These are phyloP conservation scores for Gonioctena quinquepunctata DNA, from an alignment of 1,140 invertebrate species.

Conservation along the genomic window DNA sequence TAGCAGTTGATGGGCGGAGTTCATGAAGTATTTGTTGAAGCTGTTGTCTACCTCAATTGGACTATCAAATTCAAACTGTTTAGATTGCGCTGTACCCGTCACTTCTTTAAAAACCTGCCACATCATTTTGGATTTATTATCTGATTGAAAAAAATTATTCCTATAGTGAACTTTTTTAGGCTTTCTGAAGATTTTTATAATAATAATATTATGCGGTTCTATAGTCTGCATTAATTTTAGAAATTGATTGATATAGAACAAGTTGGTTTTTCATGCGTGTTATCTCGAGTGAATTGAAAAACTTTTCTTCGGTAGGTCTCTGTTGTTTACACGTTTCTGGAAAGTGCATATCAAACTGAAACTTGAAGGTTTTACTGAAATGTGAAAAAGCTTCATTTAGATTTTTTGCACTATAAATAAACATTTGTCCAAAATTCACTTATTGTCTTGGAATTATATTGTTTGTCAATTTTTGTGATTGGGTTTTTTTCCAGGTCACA, in stretches of 20 bases:
- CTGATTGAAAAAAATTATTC: not conserved
- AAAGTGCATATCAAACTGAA: not conserved
- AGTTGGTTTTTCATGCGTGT: not conserved
- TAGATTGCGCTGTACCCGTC: not conserved
- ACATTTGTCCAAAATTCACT: not conserved
- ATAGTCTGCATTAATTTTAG: not conserved
- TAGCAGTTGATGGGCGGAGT: not conserved
- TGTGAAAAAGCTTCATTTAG: not conserved
- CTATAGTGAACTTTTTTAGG: not conserved
- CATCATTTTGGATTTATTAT: constrained; percentile 1
- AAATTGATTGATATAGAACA: not conserved
- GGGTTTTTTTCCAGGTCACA: no score
- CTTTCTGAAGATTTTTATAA: not conserved
- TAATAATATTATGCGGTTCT: not conserved
- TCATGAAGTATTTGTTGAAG: not conserved
- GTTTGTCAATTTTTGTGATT: constrained; percentile 17
- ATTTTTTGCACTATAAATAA: not conserved
- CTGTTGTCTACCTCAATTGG: not conserved
- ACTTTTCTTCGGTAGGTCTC: not conserved
- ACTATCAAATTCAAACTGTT: not conserved
- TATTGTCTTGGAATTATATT: not conserved
- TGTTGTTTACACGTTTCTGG: not conserved
- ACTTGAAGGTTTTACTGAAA: not conserved
- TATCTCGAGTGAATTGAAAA: not conserved
- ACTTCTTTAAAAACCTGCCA: not conserved